Evolutionary conservation across 2,113 vertebrate genomes (phyloP).

Genomic region (Dicrurus megarhynchus): DNA sequence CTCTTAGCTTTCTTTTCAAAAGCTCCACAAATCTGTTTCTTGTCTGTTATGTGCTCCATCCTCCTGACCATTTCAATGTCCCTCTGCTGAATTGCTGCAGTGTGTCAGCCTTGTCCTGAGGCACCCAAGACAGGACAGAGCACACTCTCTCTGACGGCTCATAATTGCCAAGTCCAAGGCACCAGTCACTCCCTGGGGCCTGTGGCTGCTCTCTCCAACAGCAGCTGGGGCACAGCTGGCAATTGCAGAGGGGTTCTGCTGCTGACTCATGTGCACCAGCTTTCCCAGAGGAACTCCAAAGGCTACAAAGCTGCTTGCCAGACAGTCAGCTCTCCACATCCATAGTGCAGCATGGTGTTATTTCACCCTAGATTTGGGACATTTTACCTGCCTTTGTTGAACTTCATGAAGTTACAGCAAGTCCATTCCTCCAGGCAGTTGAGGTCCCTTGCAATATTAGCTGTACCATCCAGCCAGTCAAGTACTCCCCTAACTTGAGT

Average conservation of each 20-base stretch:
- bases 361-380: not conserved
- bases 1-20: not conserved
- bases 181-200: not conserved
- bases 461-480: not conserved
- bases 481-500: not conserved
- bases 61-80: not conserved
- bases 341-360: not conserved
- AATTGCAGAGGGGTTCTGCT: not conserved
- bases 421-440: not conserved
- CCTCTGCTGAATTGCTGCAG: not conserved
- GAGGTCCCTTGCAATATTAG: not conserved
- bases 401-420: not conserved
- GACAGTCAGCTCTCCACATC: not conserved
- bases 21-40: not conserved
- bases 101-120: not conserved
- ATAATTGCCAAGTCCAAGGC: not conserved
- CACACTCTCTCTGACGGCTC: not conserved
- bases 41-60: not conserved
- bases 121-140: not conserved
- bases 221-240: not conserved
- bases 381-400: not conserved
- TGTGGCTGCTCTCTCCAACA: not conserved
- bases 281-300: not conserved
- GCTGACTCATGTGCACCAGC: not conserved
- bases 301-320: not conserved